phyloP scores from a whole-genome alignment of 1,140 invertebrate species.

The Orussus abietinus region DNA sequence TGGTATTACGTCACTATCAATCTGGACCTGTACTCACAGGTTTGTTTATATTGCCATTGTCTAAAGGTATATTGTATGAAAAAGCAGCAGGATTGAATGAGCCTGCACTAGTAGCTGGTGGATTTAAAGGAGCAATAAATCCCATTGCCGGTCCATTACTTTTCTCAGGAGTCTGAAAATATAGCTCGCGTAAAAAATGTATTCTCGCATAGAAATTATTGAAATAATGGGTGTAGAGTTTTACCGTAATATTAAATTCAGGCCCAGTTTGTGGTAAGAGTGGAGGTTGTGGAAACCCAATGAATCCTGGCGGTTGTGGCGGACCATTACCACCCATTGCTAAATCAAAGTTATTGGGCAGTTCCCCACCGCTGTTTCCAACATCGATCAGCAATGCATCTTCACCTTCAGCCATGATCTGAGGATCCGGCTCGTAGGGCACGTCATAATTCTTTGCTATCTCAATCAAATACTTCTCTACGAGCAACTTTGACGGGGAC shows the following conservation, averaged over 20 bases:
- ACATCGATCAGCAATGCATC: conserved; percentile 82
- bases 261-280: conserved; percentile 54
- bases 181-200: no score
- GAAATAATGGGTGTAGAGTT: no score
- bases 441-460: conserved; percentile 95
- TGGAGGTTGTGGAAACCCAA: conserved; percentile 70
- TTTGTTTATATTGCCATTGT: conserved; percentile 40
- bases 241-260: conserved; percentile 33
- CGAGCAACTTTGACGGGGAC: conserved; percentile 91
- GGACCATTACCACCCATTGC: conserved; percentile 47
- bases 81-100: conserved; percentile 55
- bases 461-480: conserved; percentile 94
- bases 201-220: no score
- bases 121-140: conserved; percentile 50
- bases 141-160: conserved; percentile 50
- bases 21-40: conserved; percentile 54
- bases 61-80: conserved; percentile 68
- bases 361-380: conserved; percentile 50
- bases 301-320: conserved; percentile 73
- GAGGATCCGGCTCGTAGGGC: conserved; percentile 87
- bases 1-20: no score
- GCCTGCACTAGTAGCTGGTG: conserved; percentile 28
- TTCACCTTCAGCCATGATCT: conserved; percentile 81
- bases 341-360: conserved; percentile 57
- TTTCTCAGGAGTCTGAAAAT: conserved; percentile 30